These are phyloP conservation scores for Pteronura brasiliensis DNA, from an alignment of 2,113 vertebrate species.

Conservation along the genomic window DNA sequence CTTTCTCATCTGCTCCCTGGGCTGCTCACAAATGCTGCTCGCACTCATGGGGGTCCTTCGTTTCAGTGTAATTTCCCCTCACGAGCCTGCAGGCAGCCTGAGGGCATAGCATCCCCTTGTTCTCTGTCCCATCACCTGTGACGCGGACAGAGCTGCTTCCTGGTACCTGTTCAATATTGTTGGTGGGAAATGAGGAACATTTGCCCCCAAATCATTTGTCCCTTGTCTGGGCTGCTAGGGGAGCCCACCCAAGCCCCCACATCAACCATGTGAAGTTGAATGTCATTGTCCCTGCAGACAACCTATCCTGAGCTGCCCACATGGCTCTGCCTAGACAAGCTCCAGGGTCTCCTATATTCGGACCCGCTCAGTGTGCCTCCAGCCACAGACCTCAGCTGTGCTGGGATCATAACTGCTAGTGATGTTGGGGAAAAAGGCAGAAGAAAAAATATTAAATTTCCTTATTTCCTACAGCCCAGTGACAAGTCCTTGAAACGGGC, in stretches of 20 bases:
- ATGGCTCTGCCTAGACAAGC: not conserved
- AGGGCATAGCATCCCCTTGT: not conserved
- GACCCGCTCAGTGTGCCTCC: not conserved
- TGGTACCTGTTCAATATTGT: not conserved
- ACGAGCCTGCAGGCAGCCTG: not conserved
- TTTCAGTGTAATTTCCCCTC: not conserved
- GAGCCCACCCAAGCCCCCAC: not conserved
- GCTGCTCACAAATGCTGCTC: not conserved
- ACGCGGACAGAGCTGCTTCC: not conserved
- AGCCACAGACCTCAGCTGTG: not conserved
- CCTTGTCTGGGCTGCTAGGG: not conserved
- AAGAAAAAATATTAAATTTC: no score
- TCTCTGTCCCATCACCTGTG: not conserved
- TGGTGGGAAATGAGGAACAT: not conserved
- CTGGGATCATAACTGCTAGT: not conserved
- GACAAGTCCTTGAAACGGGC: no score
- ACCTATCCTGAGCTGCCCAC: not conserved
- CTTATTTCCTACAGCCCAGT: no score
- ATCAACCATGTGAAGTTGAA: not conserved
- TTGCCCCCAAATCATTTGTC: not conserved
- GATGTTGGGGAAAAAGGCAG: no score
- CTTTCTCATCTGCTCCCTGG: not conserved
- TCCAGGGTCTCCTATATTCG: not conserved
- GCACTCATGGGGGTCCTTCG: not conserved
- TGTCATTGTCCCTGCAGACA: not conserved